Evolutionary conservation across 2,888 invertebrate genomes (phyloP), one percentile per base, ranked within the genome.

Genomic region (Drosophila infuscata): DNA sequence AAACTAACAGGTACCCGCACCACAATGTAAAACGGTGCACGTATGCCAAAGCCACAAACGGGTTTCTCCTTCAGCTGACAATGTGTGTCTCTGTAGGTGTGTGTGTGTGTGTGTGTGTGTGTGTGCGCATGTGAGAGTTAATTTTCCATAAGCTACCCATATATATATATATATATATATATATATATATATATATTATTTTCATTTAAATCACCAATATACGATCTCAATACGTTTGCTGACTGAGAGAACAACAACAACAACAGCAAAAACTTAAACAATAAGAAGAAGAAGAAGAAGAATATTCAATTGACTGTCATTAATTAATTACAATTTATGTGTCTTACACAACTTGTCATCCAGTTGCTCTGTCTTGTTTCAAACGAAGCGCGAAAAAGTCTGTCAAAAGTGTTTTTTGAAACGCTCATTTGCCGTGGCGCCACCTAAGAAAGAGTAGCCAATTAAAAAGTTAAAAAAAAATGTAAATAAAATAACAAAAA

Each of bases 41-140:
- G 46, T 87, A 48, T 69, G 85, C 74, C 89, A 82, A 75, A 83
- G 75, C 54, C 77, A 82, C 54, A 76, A 84, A 86, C 89, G 60
- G 68, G 89, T 84, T 84, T 82, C 43, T 48, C 51, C 30, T 38
- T 53, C 70, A 59, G 29, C 57, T 52, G 53, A 48, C 38, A 65
- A 62, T 35, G 33, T 41, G n/a, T 30, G 38, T 52, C 46, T 52
- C 46, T 32, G 43, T 30, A 17, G 43, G 20, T 29, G 36, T 54
- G 43, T 59, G 41, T 36, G 32, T 43, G 29, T 29, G 36, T 56
- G 51, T 60, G 38, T 32, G 48, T 33, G 9, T 29, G 17, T 30
- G 36, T 46, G 46, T 57, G 36, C 49, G 36, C 35, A 11, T 43
- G 65, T 52, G 67, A 70, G 70, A 59, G 69, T 61, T 56, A 66